phyloP scores from a whole-genome alignment of 2,888 invertebrate species.

The Calameuta idolon region DNA sequence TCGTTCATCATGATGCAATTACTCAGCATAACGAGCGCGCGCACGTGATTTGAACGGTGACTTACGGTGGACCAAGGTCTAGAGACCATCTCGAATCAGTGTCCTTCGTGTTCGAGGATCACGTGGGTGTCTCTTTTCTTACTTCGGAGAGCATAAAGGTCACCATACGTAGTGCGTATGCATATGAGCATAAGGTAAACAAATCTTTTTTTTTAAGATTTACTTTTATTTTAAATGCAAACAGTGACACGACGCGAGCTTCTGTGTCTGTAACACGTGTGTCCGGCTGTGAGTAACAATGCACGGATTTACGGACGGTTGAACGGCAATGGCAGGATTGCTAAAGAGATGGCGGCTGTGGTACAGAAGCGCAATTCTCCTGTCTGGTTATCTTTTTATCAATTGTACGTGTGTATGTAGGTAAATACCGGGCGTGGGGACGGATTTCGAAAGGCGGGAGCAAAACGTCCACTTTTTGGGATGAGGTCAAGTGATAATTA shows the following conservation, averaged over 20 bases:
- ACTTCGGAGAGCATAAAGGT: background rate
- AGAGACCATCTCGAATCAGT: background rate
- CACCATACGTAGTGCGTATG: background rate
- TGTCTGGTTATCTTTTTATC: background rate
- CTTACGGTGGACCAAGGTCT: background rate
- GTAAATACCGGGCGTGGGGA: background rate
- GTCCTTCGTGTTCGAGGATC: background rate
- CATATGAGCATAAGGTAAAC: background rate
- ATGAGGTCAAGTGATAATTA: background rate
- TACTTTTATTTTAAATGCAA: background rate
- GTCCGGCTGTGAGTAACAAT: conserved; percentile 36
- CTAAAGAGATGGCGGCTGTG: background rate
- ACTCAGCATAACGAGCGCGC: background rate
- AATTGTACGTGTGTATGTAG: background rate
- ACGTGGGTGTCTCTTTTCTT: background rate
- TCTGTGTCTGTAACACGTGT: background rate
- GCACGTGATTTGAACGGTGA: background rate
- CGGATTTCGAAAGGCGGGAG: background rate
- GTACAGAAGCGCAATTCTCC: background rate
- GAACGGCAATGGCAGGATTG: conserved; percentile 49
- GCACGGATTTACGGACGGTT: conserved; percentile 55
- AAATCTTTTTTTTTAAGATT: background rate
- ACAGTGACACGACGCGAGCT: background rate
- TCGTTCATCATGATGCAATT: background rate
- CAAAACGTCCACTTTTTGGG: background rate